phyloP scores from a whole-genome alignment of 2,888 invertebrate genomes.

The Furcula furcula region DNA sequence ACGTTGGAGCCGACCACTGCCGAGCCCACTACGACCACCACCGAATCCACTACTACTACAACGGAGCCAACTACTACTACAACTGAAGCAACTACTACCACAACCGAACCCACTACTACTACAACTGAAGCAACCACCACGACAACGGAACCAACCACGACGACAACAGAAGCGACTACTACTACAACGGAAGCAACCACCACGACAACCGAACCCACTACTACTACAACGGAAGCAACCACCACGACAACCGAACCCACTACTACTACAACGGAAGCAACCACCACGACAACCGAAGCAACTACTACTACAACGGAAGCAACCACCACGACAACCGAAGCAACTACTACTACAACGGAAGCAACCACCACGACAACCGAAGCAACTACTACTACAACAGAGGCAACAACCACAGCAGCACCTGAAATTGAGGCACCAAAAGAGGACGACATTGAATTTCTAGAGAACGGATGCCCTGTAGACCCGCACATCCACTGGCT shows the following conservation, averaged over 20 bases:
- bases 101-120: constrained; percentile 3
- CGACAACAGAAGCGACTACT: constrained; percentile 10
- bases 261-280: constrained; percentile 8
- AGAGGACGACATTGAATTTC: constrained; percentile 31
- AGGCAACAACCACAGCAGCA: constrained; percentile 4
- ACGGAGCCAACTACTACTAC: constrained; percentile 3
- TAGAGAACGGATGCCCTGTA: constrained; percentile 60
- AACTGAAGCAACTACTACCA: constrained; percentile 1
- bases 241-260: constrained; percentile 14
- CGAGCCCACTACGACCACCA: constrained; percentile 6
- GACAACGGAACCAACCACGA: constrained; percentile 10
- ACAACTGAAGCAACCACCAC: constrained; percentile 11
- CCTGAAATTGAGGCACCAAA: constrained; percentile 10
- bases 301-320: constrained; percentile 5
- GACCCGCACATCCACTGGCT: constrained; percentile 57
- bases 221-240: constrained; percentile 8
- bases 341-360: constrained; percentile 6
- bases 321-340: constrained; percentile 5
- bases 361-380: constrained; percentile 5
- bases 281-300: neutral
- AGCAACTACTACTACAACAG: constrained; percentile 4
- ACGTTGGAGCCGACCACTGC: neutral
- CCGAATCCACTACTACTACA: constrained; percentile 1
- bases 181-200: constrained; percentile 11
- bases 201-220: constrained; percentile 4